These are phyloP conservation scores for Asobara japonica DNA, from an alignment of 1,140 invertebrate species.

Conservation along the genomic window DNA sequence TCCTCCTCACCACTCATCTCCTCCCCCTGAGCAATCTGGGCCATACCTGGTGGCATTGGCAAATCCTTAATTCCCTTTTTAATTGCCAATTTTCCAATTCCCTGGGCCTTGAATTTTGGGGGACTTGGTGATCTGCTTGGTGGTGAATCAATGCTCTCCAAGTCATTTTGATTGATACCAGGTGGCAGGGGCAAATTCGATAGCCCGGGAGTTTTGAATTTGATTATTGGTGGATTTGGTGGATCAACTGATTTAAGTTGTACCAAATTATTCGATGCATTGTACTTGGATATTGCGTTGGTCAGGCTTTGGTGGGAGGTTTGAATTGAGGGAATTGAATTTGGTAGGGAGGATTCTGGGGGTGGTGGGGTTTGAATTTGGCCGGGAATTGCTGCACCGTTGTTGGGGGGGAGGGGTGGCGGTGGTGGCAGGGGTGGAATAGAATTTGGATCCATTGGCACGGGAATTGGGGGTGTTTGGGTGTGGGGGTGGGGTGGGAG, in stretches of 20 bases:
- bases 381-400: conserved; percentile 23
- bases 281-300: conserved; percentile 59
- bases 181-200: conserved; percentile 84
- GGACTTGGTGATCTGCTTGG: conserved; percentile 73
- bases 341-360: conserved; percentile 33
- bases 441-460: conserved; percentile 21
- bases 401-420: conserved; percentile 20
- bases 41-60: conserved; percentile 89
- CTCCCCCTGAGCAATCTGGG: conserved; percentile 80
- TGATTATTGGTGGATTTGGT: conserved; percentile 57
- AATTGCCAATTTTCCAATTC: conserved; percentile 53
- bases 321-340: conserved; percentile 46
- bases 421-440: conserved; percentile 38
- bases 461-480: background rate
- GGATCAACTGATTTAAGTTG: conserved; percentile 58
- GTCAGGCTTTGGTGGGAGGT: conserved; percentile 42
- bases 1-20: conserved; percentile 80
- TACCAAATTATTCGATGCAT: conserved; percentile 60
- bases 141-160: conserved; percentile 79
- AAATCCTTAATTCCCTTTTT: conserved; percentile 84
- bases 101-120: conserved; percentile 44
- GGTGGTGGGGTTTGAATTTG: conserved; percentile 45
- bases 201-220: conserved; percentile 72
- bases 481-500: conserved; percentile 23
- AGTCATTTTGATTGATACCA: conserved; percentile 81